Evolutionary conservation across 1,140 invertebrate species (phyloP).

Genomic region (Venturia canescens): DNA sequence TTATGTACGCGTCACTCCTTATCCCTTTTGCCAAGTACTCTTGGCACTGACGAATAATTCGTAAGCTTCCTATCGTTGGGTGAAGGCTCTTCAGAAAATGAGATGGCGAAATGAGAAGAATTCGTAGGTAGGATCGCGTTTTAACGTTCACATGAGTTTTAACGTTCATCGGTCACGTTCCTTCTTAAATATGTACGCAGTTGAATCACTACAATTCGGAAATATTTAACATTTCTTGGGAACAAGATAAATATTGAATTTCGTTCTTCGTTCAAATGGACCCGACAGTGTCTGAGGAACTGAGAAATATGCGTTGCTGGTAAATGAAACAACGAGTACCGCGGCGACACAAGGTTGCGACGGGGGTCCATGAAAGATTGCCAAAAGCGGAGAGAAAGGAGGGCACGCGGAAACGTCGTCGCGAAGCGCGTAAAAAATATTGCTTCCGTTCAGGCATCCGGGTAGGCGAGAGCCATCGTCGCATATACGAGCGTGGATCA

Average conservation of each 20-base stretch:
- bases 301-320: neutral
- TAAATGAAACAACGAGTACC: neutral
- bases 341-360: neutral
- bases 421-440: conserved; percentile 47
- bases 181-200: no score
- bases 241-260: neutral
- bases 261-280: no score
- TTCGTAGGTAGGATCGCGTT: neutral
- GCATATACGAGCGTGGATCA: neutral
- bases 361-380: neutral
- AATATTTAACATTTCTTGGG: neutral
- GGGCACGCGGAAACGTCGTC: neutral
- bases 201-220: no score
- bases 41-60: conserved; percentile 25
- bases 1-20: conserved; percentile 20
- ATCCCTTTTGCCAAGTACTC: conserved; percentile 10
- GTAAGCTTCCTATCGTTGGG: neutral
- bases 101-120: neutral
- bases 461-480: neutral
- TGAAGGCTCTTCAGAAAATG: neutral
- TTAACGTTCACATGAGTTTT: neutral
- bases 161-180: no score
- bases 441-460: conserved; percentile 37
- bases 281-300: neutral
- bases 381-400: neutral